Base-by-base conservation (phyloP, 35 echinoderm and acorn worm genomes). In the Holothuria glaberrima region DNA sequence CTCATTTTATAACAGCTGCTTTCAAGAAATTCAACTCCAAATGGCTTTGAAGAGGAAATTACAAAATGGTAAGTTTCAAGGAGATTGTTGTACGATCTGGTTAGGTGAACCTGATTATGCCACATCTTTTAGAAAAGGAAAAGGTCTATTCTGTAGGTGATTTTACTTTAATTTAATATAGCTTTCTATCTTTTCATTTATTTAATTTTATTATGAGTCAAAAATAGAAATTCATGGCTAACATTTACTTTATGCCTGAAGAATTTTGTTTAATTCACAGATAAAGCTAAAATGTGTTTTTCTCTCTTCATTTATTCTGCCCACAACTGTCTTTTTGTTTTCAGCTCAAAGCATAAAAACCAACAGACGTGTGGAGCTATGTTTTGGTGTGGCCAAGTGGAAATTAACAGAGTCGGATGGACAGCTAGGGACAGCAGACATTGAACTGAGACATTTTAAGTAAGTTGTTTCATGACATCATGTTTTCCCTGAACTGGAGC, bases 391-490 rank as follows among this genome's bases (percentile, higher is more conserved):
- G 13, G 96, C 96, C 28, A 94, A 94, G 77, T 98, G 96, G 96
- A 98, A 92, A 86, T 68, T 98, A 9, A 98, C 96, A 41, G 96
- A 98, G 58, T 87, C 78, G 19, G 96, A 98, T 80, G 96, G 96
- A 45, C 96, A 98, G 48, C 77, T 98, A 5, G 96, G 96, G 13
- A 98, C 92, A 20, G 90, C 92, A 30, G 93, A 98, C 50, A 80
- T 98, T 41, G 93, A 98, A 71, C 90, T 98, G 28, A 90, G 96
- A 41, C 96, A 98, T 68, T 98, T 98, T 74, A 98, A 94, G 96
- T 98, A 91, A 94, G 87, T 80, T 9, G 10, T 54, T 54, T 14
- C 16, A 14, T 54, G 13, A 0, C 50, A 54, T 2, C 16, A 54
- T 54, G 9, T 54, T 14, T 54, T 54, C 3, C 50, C 13, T 5